These are phyloP conservation scores for Bos taurus DNA, from an alignment of 2,113 vertebrate genomes.

Conservation along the genomic window DNA sequence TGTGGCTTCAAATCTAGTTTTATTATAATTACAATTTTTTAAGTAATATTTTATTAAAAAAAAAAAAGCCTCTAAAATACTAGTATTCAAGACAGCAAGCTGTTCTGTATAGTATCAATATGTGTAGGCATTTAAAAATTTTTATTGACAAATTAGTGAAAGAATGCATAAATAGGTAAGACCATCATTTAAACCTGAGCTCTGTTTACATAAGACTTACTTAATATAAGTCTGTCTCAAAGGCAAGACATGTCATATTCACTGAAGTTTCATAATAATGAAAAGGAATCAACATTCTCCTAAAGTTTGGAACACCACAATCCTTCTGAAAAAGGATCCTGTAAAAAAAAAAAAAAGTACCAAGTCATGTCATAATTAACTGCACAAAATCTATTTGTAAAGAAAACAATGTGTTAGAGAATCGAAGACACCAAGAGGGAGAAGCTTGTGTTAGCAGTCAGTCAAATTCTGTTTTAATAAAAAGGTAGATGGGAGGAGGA, in stretches of 20 bases:
- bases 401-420: background rate
- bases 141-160: background rate
- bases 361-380: background rate
- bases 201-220: background rate
- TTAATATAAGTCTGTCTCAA: background rate
- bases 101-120: background rate
- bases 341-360: background rate
- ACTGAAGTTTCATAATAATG: background rate
- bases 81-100: background rate
- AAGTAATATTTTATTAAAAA: background rate
- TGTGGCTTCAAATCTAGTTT: background rate
- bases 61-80: background rate
- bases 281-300: background rate
- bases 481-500: background rate
- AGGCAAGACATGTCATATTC: background rate
- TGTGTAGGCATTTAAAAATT: background rate
- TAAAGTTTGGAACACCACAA: background rate
- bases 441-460: background rate
- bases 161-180: background rate
- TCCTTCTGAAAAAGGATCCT: background rate
- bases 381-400: background rate
- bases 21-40: background rate
- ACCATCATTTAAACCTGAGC: background rate
- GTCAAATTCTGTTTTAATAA: background rate
- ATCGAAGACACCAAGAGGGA: background rate